A percentile compares a stretch with the other conserved stretches of the same genome.
phyloP scores from a whole-genome alignment of 2,888 invertebrate species.

The Sinelater perroti region DNA sequence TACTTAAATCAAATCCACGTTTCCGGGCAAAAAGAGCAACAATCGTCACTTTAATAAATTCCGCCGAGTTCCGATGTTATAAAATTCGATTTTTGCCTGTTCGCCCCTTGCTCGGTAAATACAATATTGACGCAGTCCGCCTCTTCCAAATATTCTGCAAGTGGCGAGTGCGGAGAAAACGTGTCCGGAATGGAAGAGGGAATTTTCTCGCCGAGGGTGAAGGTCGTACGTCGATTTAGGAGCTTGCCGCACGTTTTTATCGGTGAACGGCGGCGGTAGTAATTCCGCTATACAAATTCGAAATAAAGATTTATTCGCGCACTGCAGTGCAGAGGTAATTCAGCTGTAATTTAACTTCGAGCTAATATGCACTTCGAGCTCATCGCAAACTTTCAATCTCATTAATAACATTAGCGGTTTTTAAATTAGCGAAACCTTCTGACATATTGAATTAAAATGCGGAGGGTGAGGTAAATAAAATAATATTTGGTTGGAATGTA shows the following conservation, averaged over 20 bases:
- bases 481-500: too few relatives aligned
- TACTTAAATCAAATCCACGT: too few relatives aligned
- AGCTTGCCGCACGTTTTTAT: conserved; percentile 8
- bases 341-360: too few relatives aligned
- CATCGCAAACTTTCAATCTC: too few relatives aligned
- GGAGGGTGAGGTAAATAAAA: too few relatives aligned
- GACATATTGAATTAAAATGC: too few relatives aligned
- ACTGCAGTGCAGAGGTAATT: conserved; percentile 17
- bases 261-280: conserved; percentile 9
- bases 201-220: conserved; percentile 25
- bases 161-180: conserved; percentile 34
- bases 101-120: conserved; percentile 9
- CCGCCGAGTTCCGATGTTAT: too few relatives aligned
- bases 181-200: conserved; percentile 26
- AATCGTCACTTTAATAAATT: too few relatives aligned
- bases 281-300: conserved; percentile 22
- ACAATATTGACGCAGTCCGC: conserved; percentile 27
- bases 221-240: conserved; percentile 20
- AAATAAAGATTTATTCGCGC: conserved; percentile 12
- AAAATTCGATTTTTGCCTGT: conserved; percentile 14
- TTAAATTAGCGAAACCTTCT: too few relatives aligned
- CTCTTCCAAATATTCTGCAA: conserved; percentile 26
- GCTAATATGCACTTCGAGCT: too few relatives aligned
- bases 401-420: too few relatives aligned
- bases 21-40: too few relatives aligned